A percentile compares a stretch with the other conserved stretches of the same genome.
Evolutionary conservation across 1,140 invertebrate genomes (phyloP).

Genomic region (Heliconius hermathena): DNA sequence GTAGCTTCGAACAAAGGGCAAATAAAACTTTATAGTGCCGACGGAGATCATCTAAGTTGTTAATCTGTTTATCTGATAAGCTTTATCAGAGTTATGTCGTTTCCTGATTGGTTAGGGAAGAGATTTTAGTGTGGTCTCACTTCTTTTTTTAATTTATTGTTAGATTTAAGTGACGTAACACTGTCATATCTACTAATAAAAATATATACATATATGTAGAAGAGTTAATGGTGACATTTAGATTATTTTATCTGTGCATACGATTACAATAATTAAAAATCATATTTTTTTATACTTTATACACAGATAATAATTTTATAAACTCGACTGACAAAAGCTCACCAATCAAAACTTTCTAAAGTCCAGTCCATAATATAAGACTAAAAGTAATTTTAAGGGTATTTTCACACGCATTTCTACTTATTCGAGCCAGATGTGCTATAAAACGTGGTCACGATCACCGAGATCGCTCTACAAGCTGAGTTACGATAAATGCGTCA

Average conservation of each 20-base stretch:
- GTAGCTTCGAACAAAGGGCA: constrained; percentile 9
- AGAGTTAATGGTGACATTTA: too few species aligned
- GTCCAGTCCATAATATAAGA: not conserved
- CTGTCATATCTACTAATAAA: too few species aligned
- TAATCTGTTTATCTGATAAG: constrained; percentile 14
- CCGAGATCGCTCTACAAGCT: constrained; percentile 16
- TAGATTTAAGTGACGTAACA: too few species aligned
- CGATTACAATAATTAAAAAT: not conserved
- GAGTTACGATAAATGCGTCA: constrained; percentile 26
- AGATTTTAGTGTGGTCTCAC: not conserved
- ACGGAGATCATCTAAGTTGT: constrained; percentile 6
- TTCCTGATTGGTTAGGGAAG: not conserved
- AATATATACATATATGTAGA: too few species aligned
- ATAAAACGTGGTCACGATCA: constrained; percentile 47
- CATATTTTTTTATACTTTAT: not conserved
- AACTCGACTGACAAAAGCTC: not conserved
- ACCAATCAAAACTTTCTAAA: not conserved
- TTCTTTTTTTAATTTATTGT: not conserved
- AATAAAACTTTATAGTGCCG: constrained; percentile 8
- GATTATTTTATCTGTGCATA: too few species aligned
- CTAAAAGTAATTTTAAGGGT: not conserved
- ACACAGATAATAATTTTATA: not conserved
- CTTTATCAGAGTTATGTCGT: not conserved
- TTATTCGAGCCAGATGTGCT: constrained; percentile 28
- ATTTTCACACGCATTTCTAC: constrained; percentile 17